phyloP scores from a whole-genome alignment of 1,140 invertebrate genomes.

The Luehdorfia chinensis region DNA sequence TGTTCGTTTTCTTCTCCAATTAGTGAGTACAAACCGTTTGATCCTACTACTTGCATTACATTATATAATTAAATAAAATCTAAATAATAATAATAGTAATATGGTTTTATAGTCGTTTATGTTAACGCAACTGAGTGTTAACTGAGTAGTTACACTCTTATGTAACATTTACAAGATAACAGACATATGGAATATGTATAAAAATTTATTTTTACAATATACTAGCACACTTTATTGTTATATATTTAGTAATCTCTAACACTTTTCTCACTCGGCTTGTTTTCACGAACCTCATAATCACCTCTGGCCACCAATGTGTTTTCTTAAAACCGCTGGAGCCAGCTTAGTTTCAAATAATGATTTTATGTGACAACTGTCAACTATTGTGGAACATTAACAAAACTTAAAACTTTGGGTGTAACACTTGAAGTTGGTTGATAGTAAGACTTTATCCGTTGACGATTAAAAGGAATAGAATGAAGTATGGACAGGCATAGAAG shows the following conservation, averaged over 20 bases:
- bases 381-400: background rate
- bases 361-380: background rate
- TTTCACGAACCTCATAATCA: background rate
- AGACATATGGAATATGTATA: too few species aligned
- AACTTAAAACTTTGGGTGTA: background rate
- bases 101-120: too few species aligned
- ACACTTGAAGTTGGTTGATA: background rate
- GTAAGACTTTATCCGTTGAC: background rate
- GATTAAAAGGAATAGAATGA: background rate
- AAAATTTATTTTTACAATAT: slow-evolving; percentile 10
- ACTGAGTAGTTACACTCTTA: too few species aligned
- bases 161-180: too few species aligned
- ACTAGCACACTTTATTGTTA: slow-evolving; percentile 1
- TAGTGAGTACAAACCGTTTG: too few species aligned
- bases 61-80: too few species aligned
- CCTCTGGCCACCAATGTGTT: slow-evolving; percentile 3
- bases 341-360: background rate
- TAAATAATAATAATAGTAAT: too few species aligned
- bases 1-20: too few species aligned
- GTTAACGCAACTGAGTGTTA: too few species aligned
- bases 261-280: too few species aligned
- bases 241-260: background rate
- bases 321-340: background rate
- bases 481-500: background rate
- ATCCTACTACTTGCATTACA: too few species aligned